phyloP scores from a whole-genome alignment of 2,797 vertebrate genomes.

The Falco peregrinus region DNA sequence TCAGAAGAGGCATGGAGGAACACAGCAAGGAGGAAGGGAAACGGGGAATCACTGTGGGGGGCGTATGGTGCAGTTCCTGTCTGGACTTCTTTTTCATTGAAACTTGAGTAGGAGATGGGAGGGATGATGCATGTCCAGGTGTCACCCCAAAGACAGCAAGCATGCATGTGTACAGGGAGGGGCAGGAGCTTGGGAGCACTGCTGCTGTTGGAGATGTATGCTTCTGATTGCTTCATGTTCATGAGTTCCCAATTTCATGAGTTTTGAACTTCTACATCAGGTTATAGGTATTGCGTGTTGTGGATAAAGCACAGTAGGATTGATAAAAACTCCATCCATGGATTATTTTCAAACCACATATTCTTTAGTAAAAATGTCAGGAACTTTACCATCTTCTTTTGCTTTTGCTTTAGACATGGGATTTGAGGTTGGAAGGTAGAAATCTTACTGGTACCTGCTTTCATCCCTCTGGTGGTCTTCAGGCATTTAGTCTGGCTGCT shows the following conservation, averaged over 20 bases:
- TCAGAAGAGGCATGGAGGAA: neutral
- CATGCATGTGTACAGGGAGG: neutral
- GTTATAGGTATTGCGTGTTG: neutral
- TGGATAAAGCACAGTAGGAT: neutral
- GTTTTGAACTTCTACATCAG: neutral
- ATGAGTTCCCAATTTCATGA: neutral
- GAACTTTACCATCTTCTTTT: neutral
- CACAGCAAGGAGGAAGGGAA: neutral
- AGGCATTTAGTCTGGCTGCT: neutral
- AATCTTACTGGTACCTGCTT: neutral
- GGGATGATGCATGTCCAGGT: neutral
- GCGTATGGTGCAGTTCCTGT: neutral
- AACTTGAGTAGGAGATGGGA: neutral
- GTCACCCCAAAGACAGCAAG: neutral
- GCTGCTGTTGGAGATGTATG: neutral
- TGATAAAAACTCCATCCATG: neutral
- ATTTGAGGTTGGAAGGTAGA: neutral
- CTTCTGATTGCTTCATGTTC: neutral
- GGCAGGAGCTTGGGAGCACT: neutral
- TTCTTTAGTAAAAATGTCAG: neutral
- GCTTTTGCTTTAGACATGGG: neutral
- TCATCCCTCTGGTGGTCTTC: neutral
- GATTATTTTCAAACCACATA: neutral
- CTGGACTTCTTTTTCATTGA: neutral
- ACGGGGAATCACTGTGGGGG: neutral